A percentile compares a stretch with the other conserved stretches of the same genome.
Conservation (phyloP, 2,888 invertebrate species). For the Ormyrus nitidulus region DNA sequence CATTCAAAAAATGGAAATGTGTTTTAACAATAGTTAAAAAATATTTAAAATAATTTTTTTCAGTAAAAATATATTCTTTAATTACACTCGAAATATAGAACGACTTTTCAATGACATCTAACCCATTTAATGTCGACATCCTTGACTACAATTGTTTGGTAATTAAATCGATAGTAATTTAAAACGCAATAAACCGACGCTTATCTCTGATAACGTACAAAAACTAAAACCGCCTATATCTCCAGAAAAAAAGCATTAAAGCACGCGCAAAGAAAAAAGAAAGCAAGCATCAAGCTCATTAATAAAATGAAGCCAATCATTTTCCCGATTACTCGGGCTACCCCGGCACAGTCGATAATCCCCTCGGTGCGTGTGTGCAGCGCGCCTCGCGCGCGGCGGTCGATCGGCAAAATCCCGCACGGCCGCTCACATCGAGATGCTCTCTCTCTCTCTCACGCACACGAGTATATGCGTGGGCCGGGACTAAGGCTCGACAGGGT, state of each 20-base stretch:
- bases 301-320: slow-evolving; percentile 21
- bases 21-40: too few species aligned
- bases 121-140: too few species aligned
- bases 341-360: slow-evolving; percentile 49
- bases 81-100: too few species aligned
- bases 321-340: slow-evolving; percentile 25
- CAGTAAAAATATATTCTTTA: too few species aligned
- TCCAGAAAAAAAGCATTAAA: neutral
- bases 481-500: slow-evolving; percentile 62
- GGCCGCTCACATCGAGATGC: slow-evolving; percentile 51
- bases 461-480: slow-evolving; percentile 47
- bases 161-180: too few species aligned
- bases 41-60: too few species aligned
- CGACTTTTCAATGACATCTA: too few species aligned
- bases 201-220: too few species aligned
- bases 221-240: too few species aligned
- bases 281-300: neutral
- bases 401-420: slow-evolving; percentile 50
- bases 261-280: neutral
- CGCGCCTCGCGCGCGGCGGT: slow-evolving; percentile 12
- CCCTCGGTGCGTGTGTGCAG: slow-evolving; percentile 12
- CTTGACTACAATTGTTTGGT: too few species aligned
- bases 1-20: too few species aligned
- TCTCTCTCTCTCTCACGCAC: neutral
- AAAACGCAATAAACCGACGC: too few species aligned